A percentile compares a stretch with the other conserved stretches of the same genome.
Conservation (phyloP, 2,888 invertebrate genomes). For the Lithophane semibrunnea region DNA sequence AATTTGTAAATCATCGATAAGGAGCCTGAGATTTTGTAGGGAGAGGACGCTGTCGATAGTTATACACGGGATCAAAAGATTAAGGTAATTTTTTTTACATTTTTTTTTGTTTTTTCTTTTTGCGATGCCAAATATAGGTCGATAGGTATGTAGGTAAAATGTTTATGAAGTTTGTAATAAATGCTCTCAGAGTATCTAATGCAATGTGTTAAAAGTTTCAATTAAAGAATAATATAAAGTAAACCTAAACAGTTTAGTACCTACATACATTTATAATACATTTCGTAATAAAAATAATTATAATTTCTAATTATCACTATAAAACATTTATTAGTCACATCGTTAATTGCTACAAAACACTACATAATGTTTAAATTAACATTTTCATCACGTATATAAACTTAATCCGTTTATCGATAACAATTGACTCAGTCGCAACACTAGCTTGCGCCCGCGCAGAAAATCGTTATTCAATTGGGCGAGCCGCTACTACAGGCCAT, state of each 20-base stretch:
- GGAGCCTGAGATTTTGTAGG: constrained; percentile 73
- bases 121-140: neutral
- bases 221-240: neutral
- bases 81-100: neutral
- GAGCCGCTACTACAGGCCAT: constrained; percentile 73
- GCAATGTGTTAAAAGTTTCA: neutral
- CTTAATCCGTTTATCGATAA: constrained; percentile 69
- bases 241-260: neutral
- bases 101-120: neutral
- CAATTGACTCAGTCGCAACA: constrained; percentile 66
- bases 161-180: neutral
- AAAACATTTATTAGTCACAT: constrained; percentile 20
- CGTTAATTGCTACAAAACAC: constrained; percentile 33
- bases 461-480: constrained; percentile 85
- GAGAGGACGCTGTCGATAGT: constrained; percentile 62
- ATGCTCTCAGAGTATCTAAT: neutral
- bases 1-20: constrained; percentile 82
- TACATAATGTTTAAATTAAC: constrained; percentile 12
- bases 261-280: neutral
- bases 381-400: constrained; percentile 51
- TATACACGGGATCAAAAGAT: constrained; percentile 11
- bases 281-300: constrained; percentile 6
- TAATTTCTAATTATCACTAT: constrained; percentile 27
- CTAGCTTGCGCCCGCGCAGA: constrained; percentile 73
- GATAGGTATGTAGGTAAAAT: too few species aligned